Base-by-base conservation (phyloP, 2,888 invertebrate species). In the Neoscelio sp. region DNA sequence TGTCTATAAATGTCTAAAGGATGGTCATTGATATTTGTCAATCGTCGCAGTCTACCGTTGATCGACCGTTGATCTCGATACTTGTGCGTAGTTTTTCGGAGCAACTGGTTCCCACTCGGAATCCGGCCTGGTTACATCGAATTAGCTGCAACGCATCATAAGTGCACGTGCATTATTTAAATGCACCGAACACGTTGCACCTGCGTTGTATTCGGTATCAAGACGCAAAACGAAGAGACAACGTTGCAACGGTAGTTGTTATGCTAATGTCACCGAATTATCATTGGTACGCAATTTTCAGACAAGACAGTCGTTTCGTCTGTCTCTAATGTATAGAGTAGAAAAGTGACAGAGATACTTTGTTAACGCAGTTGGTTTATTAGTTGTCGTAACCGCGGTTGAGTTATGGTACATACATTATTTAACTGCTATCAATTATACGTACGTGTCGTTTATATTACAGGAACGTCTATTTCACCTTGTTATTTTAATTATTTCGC, bases 51-150 rank as follows among this genome's bases (percentile, higher is more conserved):
- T 64, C 81, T 76, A 80, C 75, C 82, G 81, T 83, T 82, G 82
- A 83, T 80, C 80, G 80, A 71, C 17, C 73, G 71, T 23, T 71
- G 85, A 80, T 85, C 84, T 78, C 82, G 56, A 84, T 85, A 83
- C 67, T 20, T 68, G 54, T 73, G 75, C 58, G 82, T 77, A 85
- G 85, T 84, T 87, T 87, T 87, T 86, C 81, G 84, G 84, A 86
- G 83, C 83, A 87, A 87, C 85, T 83, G 84, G 85, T 83, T 85
- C 81, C 76, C 76, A 56, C 73, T 80, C 71, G 85, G 88, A 88
- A 88, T 89, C 88, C 86, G 88, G 87, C 85, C 89, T 75, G 86
- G 85, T 85, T 89, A 84, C 88, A 86, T 87, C 84, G 84, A 83
- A 87, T 88, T 88, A 87, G 65, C 67, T 79, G 50, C 12, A 35